Base-by-base conservation (phyloP, 1,140 invertebrate species). In the Rhagoletis pomonella region DNA sequence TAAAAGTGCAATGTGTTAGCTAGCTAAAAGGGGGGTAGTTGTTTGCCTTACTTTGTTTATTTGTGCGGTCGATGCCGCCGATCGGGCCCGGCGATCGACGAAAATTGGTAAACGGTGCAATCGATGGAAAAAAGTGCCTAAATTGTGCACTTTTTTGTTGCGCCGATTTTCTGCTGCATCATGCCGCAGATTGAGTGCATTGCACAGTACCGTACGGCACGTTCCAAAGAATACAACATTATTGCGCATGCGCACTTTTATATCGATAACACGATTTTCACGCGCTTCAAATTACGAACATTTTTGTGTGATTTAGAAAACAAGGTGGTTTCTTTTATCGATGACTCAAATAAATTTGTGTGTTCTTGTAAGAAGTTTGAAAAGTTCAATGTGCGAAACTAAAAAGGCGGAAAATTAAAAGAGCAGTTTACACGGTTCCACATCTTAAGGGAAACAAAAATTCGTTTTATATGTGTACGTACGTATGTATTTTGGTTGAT, bases 201-300 rank as follows among this genome's bases (percentile, higher is more conserved):
- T 81, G 73, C 73, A 90, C 91, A 92, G 91, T 92, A 90, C 90
- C 89, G 88, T 91, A 88, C 90, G 90, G 90, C 89, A 91, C 91
- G 92, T 91, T 92, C 90, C 90, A 91, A 90, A 92, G 91, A 90
- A 92, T 90, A 92, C 90, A 89, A 88, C 86, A 85, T 39, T 14
- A 19, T 85, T 67, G 88, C 91, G 90, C 89, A 91, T 92, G 91
- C 90, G 91, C 90, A 10, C 12, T 3, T 58, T 81, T 67, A 12
- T 3, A 29, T 29, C 29, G 29, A 29, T n/a, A n/a, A 55, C 29
- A n/a, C 44, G 6, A 47, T 50, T 55, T 81, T 81, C 55, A 81
- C 73, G 73, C 73, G 73, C 19, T 77, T 77, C n/a, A 50, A 50
- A 77, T 50, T 47, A 50, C 69, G n/a, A 67, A 55, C 73, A 81